Percentiles rank a stretch among this genome's conserved stretches.
These are phyloP conservation scores for Diaperis boleti DNA, from an alignment of 2,888 invertebrate genomes.

Conservation along the genomic window DNA sequence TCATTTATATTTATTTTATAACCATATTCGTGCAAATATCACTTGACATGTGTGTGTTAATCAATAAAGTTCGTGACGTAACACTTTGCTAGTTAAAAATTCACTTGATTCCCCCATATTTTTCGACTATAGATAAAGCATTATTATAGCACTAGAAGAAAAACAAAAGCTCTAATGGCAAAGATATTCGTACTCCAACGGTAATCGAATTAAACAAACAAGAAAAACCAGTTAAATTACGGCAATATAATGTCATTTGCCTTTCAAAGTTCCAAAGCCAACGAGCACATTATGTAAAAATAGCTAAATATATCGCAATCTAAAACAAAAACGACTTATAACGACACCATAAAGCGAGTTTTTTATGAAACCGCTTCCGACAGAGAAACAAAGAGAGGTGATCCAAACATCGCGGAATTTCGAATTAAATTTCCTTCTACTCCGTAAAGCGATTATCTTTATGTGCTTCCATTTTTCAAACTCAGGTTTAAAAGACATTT, in stretches of 20 bases:
- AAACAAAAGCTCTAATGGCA: no score
- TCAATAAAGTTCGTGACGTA: no score
- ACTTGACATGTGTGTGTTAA: no score
- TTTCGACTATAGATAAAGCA: no score
- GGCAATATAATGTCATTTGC: slow-evolving; percentile 22
- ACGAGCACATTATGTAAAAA: slow-evolving; percentile 38
- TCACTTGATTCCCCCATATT: no score
- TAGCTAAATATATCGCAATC: slow-evolving; percentile 36
- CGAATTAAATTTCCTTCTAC: slow-evolving; percentile 56
- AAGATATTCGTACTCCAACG: no score
- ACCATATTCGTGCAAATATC: no score
- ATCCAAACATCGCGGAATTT: slow-evolving; percentile 52
- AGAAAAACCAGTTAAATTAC: neutral
- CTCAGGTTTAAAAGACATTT: slow-evolving; percentile 54
- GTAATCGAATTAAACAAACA: slow-evolving; percentile 16
- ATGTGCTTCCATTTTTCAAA: slow-evolving; percentile 55
- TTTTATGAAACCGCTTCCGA: slow-evolving; percentile 41
- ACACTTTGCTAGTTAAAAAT: no score
- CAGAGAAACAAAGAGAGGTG: slow-evolving; percentile 39
- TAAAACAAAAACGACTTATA: slow-evolving; percentile 39
- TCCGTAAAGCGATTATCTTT: slow-evolving; percentile 55
- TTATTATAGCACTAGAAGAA: no score
- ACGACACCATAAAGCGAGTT: slow-evolving; percentile 41
- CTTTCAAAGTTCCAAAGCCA: slow-evolving; percentile 26
- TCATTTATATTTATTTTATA: no score